phyloP scores from a whole-genome alignment of 2,797 vertebrate genomes.

The Rhinoraja longicauda region DNA sequence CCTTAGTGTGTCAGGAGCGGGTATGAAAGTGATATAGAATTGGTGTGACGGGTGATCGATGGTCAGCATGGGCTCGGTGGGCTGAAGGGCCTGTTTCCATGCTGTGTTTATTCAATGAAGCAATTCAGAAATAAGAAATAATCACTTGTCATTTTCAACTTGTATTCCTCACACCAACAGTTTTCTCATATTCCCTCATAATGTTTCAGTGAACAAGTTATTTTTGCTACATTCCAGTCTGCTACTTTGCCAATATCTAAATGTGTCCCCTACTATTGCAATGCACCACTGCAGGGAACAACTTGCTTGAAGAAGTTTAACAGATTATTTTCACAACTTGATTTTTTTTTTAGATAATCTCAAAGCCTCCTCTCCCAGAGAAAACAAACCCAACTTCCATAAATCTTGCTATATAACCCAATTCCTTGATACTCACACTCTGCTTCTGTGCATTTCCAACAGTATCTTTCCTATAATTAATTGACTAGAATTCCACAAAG shows the following conservation, averaged over 20 bases:
- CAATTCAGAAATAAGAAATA: background rate
- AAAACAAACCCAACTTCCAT: background rate
- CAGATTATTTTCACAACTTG: background rate
- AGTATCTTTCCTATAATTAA: background rate
- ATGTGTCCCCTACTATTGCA: background rate
- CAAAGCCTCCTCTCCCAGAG: background rate
- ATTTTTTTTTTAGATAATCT: background rate
- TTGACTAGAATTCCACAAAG: slow-evolving; percentile 2
- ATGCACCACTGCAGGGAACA: background rate
- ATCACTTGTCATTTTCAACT: background rate
- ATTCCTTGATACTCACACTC: background rate
- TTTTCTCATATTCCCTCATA: background rate
- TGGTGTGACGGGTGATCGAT: no score
- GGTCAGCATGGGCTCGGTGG: no score
- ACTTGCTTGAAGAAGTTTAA: background rate
- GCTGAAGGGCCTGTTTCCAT: no score
- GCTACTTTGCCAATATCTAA: background rate
- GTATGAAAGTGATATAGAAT: no score
- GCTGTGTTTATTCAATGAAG: no score
- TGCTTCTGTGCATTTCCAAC: background rate
- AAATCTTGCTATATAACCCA: background rate
- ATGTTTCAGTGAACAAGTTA: background rate
- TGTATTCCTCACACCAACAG: background rate
- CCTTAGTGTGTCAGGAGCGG: no score
- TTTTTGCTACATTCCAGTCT: background rate